phyloP scores from a whole-genome alignment of 2,797 vertebrate genomes.

The Microctenopoma steveboyesi region DNA sequence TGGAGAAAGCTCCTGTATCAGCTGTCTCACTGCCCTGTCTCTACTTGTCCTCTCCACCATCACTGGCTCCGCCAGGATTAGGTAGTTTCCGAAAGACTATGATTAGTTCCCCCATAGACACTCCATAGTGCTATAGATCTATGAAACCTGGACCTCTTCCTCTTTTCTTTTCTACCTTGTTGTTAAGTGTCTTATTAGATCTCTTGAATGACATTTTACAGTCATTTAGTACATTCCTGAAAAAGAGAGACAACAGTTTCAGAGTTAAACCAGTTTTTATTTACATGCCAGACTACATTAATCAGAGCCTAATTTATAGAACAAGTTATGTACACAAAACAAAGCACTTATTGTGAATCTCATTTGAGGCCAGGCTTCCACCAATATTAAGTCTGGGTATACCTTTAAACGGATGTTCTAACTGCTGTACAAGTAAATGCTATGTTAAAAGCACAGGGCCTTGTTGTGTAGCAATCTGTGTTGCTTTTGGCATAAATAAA shows the following conservation, averaged over 20 bases:
- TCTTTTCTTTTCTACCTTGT: conserved; percentile 12
- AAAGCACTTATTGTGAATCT: conserved; percentile 35
- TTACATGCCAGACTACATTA: conserved; percentile 48
- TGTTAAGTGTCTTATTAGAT: conserved; percentile 5
- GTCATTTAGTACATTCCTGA: conserved; percentile 20
- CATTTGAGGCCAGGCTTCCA: conserved; percentile 40
- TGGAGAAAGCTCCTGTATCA: conserved; percentile 61
- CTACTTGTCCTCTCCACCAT: conserved; percentile 38
- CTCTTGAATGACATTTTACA: conserved; percentile 7
- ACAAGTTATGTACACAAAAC: conserved; percentile 46
- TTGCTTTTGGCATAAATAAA: conserved; percentile 79
- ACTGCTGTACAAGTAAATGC: conserved; percentile 43
- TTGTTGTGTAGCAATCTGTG: conserved; percentile 73
- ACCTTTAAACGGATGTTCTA: conserved; percentile 17
- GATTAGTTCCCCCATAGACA: conserved; percentile 49
- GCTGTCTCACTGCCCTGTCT: conserved; percentile 82
- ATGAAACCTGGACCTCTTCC: conserved; percentile 18
- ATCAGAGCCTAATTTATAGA: conserved; percentile 44
- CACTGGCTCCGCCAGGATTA: conserved; percentile 55
- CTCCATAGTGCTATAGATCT: conserved; percentile 52
- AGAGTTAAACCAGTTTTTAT: conserved; percentile 40
- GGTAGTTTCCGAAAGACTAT: conserved; percentile 42
- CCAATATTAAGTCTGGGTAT: conserved; percentile 17
- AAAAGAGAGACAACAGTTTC: conserved; percentile 23
- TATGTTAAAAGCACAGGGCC: conserved; percentile 69